phyloP scores from a whole-genome alignment of 2,888 invertebrate species.

The Dynastes hyllus region DNA sequence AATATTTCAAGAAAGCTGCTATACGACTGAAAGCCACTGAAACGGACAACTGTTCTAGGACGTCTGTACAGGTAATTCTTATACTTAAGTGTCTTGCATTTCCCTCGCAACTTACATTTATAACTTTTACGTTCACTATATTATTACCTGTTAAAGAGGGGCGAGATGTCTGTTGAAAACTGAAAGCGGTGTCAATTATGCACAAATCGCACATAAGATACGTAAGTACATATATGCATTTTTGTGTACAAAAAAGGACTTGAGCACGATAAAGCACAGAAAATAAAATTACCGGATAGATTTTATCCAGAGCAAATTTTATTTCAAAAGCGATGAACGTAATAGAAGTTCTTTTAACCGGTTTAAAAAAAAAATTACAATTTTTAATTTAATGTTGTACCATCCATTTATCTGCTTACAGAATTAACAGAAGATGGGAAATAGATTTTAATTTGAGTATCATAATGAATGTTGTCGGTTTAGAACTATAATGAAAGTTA shows the following conservation, averaged over 20 bases:
- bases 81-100: slow-evolving; percentile 41
- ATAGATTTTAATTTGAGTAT: no score
- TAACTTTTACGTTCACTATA: slow-evolving; percentile 40
- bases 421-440: no score
- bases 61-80: slow-evolving; percentile 13
- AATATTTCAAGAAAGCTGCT: background rate
- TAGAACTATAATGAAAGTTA: no score
- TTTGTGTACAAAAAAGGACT: background rate
- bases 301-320: no score
- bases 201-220: background rate
- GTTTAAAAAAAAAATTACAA: no score
- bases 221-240: background rate
- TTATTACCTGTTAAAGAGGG: slow-evolving; percentile 11
- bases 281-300: no score
- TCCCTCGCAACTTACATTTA: slow-evolving; percentile 36
- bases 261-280: no score
- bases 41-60: slow-evolving; percentile 20
- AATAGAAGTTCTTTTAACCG: no score
- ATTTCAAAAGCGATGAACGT: no score
- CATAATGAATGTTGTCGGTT: no score
- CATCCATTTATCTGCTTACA: no score
- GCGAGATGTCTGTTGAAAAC: slow-evolving; percentile 16
- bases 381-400: no score
- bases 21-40: slow-evolving; percentile 35
- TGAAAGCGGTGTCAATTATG: background rate